Evolutionary conservation across 37 sponge, comb jelly and placozoan species (phyloP), one percentile per base, ranked within the genome.

Genomic region (Beroe ovata): DNA sequence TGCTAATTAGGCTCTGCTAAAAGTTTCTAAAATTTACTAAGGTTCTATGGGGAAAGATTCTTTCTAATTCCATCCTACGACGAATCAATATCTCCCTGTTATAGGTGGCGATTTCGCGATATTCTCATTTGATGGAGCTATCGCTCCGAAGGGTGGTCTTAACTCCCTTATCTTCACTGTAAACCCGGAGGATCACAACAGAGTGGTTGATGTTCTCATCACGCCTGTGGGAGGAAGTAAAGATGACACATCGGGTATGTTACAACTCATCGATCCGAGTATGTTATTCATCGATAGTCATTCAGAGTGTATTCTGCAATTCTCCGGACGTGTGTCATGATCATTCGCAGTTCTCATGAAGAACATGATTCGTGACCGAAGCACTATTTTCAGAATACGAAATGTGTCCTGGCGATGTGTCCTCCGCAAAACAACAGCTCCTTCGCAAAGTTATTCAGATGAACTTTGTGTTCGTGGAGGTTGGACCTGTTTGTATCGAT

Each of bases 341-440:
- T n/a, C n/a, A n/a, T n/a, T n/a, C n/a, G n/a, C n/a, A n/a, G n/a
- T n/a, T n/a, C n/a, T n/a, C n/a, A n/a, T n/a, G n/a, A n/a, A n/a
- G n/a, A n/a, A n/a, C n/a, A n/a, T n/a, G n/a, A n/a, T n/a, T n/a
- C n/a, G n/a, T n/a, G n/a, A n/a, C n/a, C n/a, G n/a, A n/a, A n/a
- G n/a, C n/a, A n/a, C n/a, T n/a, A 18, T 33, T 37, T 3, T 18
- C 69, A 66, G 69, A 30, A 14, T 66, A 66, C 35, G 69, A 66
- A 37, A 66, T 66, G 84, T 77, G 84, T 41, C 54, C 54, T 47
- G 84, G 84, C 1, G 54, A 39, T 4, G 22, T 39, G 2, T 77
- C 84, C 54, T 77, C 84, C 26, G 84, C 54, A 25, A 77, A 77
- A 77, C 84, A 77, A 23, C 84, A 77, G 21, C n/a, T 77, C 54